These are phyloP conservation scores for Orestias chungarensis DNA, from an alignment of 2,797 vertebrate genomes.

Conservation along the genomic window DNA sequence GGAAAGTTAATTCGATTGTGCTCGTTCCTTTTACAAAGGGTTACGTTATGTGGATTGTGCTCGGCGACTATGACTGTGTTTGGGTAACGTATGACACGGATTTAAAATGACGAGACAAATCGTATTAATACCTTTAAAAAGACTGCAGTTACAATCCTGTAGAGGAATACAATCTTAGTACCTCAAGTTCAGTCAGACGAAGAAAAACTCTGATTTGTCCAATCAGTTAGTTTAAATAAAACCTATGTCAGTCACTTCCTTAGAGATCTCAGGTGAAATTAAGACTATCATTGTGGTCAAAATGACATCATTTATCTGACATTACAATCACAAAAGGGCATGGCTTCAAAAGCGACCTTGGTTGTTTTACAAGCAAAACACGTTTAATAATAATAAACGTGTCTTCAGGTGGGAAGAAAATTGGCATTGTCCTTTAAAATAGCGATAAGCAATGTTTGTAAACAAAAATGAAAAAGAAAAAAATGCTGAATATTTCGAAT, in stretches of 20 bases:
- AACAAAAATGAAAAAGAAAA: slow-evolving; percentile 44
- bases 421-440: slow-evolving; percentile 20
- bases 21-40: slow-evolving; percentile 34
- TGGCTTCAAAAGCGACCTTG: slow-evolving; percentile 39
- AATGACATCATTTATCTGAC: slow-evolving; percentile 59
- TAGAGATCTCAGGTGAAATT: slow-evolving; percentile 41
- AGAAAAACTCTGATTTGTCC: slow-evolving; percentile 32
- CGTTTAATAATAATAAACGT: slow-evolving; percentile 31
- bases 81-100: slow-evolving; percentile 22
- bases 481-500: slow-evolving; percentile 27
- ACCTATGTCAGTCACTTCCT: slow-evolving; percentile 51
- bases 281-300: slow-evolving; percentile 35
- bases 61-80: slow-evolving; percentile 4
- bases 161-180: not conserved
- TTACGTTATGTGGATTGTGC: slow-evolving; percentile 21
- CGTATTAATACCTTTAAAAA: too few relatives aligned
- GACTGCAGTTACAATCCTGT: not conserved
- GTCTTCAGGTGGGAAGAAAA: slow-evolving; percentile 21
- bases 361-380: slow-evolving; percentile 39
- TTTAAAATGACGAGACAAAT: too few relatives aligned
- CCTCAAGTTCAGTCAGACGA: not conserved
- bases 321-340: slow-evolving; percentile 57
- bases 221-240: slow-evolving; percentile 49
- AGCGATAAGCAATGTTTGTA: slow-evolving; percentile 24
- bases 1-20: slow-evolving; percentile 59